A percentile compares a stretch with the other conserved stretches of the same genome.
Conservation (phyloP, 2,797 vertebrate genomes). For the Argyrosomus regius region DNA sequence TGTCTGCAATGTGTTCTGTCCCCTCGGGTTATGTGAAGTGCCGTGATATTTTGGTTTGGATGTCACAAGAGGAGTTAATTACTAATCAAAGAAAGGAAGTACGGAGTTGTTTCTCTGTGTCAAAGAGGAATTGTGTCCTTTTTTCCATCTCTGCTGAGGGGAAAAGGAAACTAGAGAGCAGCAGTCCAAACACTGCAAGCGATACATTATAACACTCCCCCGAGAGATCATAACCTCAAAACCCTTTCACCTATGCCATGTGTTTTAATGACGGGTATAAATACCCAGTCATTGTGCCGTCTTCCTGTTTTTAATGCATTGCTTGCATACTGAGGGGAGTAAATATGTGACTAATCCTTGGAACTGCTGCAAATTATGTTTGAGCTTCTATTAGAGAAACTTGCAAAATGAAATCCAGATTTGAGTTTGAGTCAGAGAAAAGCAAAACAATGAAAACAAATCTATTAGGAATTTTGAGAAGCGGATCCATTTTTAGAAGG, state of each 20-base stretch:
- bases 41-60: constrained; percentile 21
- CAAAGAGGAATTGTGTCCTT: constrained; percentile 28
- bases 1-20: constrained; percentile 19
- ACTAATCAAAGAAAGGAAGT: constrained; percentile 35
- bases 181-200: background rate
- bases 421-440: constrained; percentile 28
- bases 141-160: constrained; percentile 17
- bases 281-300: constrained; percentile 41
- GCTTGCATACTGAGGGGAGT: constrained; percentile 19
- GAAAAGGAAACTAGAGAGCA: constrained; percentile 54
- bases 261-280: constrained; percentile 48
- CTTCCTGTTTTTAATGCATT: constrained; percentile 47
- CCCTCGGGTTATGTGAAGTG: constrained; percentile 41
- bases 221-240: constrained; percentile 54
- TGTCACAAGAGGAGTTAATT: constrained; percentile 41
- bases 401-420: constrained; percentile 71
- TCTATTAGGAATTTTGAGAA: constrained; percentile 20
- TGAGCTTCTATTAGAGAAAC: constrained; percentile 36
- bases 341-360: constrained; percentile 52
- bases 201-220: constrained; percentile 48
- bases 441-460: constrained; percentile 13
- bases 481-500: constrained; percentile 16
- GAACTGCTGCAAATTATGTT: constrained; percentile 36
- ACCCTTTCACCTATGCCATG: constrained; percentile 40
- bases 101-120: constrained; percentile 9